A percentile compares a stretch with the other conserved stretches of the same genome.
Conservation (phyloP, 2,113 vertebrate species). For the Gambusia affinis region DNA sequence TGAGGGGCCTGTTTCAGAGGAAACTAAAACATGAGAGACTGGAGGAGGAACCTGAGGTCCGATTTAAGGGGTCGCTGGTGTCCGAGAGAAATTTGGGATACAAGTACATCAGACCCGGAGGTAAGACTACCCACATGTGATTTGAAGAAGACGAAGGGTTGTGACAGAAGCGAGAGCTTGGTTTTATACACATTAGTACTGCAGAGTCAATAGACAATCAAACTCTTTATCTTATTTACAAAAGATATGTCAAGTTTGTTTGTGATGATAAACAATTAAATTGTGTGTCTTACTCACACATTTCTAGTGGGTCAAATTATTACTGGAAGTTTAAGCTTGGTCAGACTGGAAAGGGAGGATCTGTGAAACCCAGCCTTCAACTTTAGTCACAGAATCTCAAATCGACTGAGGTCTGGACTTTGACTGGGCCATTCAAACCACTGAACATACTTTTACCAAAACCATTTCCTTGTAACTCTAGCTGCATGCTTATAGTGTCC, state of each 20-base stretch:
- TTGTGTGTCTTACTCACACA: no score
- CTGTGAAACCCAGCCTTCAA: neutral
- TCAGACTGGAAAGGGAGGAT: neutral
- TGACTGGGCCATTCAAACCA: neutral
- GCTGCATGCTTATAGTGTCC: no score
- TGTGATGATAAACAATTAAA: no score
- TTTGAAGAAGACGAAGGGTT: neutral
- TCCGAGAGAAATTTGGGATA: conserved; percentile 88
- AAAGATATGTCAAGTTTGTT: no score
- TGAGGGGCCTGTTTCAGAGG: conserved; percentile 73
- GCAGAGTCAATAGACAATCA: no score
- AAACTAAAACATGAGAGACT: conserved; percentile 83
- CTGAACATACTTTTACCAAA: neutral
- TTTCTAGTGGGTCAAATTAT: no score
- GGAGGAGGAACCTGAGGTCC: conserved; percentile 79
- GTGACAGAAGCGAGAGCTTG: neutral
- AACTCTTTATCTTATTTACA: no score
- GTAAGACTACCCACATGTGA: conserved; percentile 80
- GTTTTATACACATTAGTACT: neutral
- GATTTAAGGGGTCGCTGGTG: conserved; percentile 89
- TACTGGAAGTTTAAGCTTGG: no score
- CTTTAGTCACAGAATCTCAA: neutral
- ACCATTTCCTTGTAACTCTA: no score
- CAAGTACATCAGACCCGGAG: conserved; percentile 87
- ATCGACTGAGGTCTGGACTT: neutral